Base-by-base conservation (phyloP, 2,888 invertebrate species). In the Aphodius granarius region DNA sequence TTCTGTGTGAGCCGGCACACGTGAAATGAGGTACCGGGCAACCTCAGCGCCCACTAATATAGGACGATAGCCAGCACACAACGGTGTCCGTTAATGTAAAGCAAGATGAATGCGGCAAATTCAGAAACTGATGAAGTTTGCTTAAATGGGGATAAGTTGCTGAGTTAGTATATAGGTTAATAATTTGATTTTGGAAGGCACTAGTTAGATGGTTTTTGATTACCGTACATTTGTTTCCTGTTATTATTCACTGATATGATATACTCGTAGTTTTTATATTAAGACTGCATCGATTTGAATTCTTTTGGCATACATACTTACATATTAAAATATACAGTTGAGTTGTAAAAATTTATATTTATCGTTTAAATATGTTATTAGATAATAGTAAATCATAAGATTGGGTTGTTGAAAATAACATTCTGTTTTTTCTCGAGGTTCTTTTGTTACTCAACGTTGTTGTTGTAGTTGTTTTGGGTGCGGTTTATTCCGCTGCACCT, bases 1-100 rank as follows among this genome's bases (percentile, higher is more conserved):
- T 68, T 68, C 68, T 13, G 21, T 22, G 68, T 43, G 68, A 68
- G 21, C 22, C 68, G 68, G 68, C n/a, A 68, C 18, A 68, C 68
- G 21, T 68, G 21, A 68, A 68, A 68, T n/a, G 68, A 21, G 68
- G 21, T n/a, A 68, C 68, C 68, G 22, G 68, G 20, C 22, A 68
- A 68, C 68, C 22, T 9, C 43, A 43, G 13, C 13, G 3, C 2
- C 21, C 21, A 20, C 20, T 22, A 21, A 68, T 6, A 20, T 68
- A 68, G 68, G 68, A 68, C 22, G 22, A 66, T 20, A 19, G 68
- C 16, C 20, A 68, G 13, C 9, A 23, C 43, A 43, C 43, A 43
- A 13, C 43, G 13, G 43, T 43, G 43, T 43, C 43, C 43, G 13
- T 43, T 43, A 43, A 43, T 43, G 43, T 3, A 43, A 43, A 43